Base-by-base conservation (phyloP, 2,888 invertebrate genomes). In the Chrysotoxum bicinctum region DNA sequence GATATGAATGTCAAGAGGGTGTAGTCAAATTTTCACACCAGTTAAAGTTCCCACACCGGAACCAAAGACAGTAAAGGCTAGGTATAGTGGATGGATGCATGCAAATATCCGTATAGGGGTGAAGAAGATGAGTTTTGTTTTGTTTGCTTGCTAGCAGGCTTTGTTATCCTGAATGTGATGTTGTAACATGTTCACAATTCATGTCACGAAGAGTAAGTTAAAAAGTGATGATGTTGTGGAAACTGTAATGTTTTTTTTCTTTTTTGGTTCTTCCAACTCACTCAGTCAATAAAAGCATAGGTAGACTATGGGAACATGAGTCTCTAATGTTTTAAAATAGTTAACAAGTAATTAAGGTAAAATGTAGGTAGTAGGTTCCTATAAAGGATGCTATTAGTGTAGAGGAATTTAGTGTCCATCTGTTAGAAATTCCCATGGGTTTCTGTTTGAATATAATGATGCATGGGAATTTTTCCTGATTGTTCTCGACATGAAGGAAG, bases 1-100 rank as follows among this genome's bases (percentile, higher is more conserved):
- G 76, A 85, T 81, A 85, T 85, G 84, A 77, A 85, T 85, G 85
- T 85, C 81, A 85, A 85, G 73, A 77, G 85, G 81, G 79, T 78
- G 73, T 37, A 64, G 32, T 62, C 56, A 54, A 81, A 77, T 81
- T 85, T 85, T 85, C 85, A 85, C 85, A 85, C 85, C 85, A 85
- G 85, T 85, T 81, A 73, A 43, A 64, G 72, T 85, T 85, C 85
- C 85, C 85, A 85, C 45, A 70, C 43, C 62, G 62, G 64, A 54
- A 37, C 60, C n/a, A 37, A 9, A 43, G 8, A 40, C 4, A 43
- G 19, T 45, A 26, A 21, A 16, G 35, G 62, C 37, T 52, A 37
- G n/a, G n/a, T 10, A 50, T 6, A 23, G 14, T 23, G 21, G 7
- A 23, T 23, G 21, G 21, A n/a, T 37, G 54, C 48, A 83, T 84